Conservation (phyloP, 2,888 invertebrate species). For the Cecidostiba fungosa region DNA sequence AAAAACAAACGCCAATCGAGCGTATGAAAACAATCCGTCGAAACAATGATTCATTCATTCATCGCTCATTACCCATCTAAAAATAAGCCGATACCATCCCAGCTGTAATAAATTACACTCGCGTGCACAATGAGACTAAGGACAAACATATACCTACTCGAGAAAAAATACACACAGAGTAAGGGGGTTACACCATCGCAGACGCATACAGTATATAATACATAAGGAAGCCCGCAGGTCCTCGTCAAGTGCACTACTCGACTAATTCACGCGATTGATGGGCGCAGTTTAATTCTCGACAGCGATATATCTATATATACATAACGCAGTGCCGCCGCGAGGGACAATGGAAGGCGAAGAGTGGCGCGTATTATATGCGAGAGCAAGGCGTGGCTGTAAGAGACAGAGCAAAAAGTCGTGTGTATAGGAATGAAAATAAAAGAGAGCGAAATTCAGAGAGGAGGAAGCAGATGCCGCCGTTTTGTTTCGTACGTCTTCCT, state of each 20-base stretch:
- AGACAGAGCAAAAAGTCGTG: neutral
- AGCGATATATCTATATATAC: neutral
- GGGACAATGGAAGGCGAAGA: neutral
- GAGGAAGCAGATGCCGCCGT: neutral
- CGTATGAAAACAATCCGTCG: neutral
- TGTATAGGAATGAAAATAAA: neutral
- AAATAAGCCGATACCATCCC: neutral
- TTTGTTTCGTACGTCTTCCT: no score
- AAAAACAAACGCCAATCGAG: neutral
- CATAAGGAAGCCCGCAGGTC: neutral
- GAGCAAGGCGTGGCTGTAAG: constrained; percentile 16
- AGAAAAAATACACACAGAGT: neutral
- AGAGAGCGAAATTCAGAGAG: neutral
- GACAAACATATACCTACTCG: neutral
- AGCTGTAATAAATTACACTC: neutral
- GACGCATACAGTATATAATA: no score
- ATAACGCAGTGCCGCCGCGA: neutral
- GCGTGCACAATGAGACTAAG: neutral
- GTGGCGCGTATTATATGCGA: neutral
- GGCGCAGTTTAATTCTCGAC: neutral
- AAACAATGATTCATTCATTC: constrained; percentile 3
- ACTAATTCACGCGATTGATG: constrained; percentile 4
- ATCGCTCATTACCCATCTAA: constrained; percentile 5
- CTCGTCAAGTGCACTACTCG: neutral
- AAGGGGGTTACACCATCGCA: neutral